Percentiles rank a stretch among this genome's conserved stretches.
These are phyloP conservation scores for Malurus cyaneus DNA, from an alignment of 2,113 vertebrate species.

Conservation along the genomic window DNA sequence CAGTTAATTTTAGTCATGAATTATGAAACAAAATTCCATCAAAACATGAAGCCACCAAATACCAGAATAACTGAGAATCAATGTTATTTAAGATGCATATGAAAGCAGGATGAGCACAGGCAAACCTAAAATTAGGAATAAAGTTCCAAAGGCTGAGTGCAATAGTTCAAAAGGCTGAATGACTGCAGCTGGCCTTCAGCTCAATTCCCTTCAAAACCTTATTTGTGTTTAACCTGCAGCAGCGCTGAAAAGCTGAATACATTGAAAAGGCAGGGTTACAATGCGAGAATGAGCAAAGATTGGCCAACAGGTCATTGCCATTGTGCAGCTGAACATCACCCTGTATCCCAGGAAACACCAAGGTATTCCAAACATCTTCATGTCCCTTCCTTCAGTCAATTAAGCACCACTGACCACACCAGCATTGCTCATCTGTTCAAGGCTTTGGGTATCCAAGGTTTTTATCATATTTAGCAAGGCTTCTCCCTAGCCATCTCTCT, in stretches of 20 bases:
- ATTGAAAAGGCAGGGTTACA: neutral
- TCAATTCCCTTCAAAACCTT: neutral
- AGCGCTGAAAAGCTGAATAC: neutral
- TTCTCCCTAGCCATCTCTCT: neutral
- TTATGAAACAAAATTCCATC: neutral
- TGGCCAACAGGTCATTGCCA: neutral
- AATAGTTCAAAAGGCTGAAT: neutral
- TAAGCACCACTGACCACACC: neutral
- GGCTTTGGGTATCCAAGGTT: neutral
- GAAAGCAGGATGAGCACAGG: neutral
- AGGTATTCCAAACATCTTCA: neutral
- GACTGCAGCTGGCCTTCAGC: neutral
- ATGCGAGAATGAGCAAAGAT: neutral
- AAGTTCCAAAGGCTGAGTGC: neutral
- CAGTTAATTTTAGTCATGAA: neutral
- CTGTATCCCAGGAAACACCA: neutral
- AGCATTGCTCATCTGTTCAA: neutral
- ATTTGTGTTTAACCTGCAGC: neutral
- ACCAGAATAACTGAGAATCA: neutral
- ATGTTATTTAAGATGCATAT: neutral
- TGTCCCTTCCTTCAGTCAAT: neutral
- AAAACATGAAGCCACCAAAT: neutral
- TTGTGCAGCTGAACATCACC: neutral
- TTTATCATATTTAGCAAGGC: neutral
- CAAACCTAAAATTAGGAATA: neutral